Conservation (phyloP, 1,140 invertebrate species). For the Chlorops oryzae region DNA sequence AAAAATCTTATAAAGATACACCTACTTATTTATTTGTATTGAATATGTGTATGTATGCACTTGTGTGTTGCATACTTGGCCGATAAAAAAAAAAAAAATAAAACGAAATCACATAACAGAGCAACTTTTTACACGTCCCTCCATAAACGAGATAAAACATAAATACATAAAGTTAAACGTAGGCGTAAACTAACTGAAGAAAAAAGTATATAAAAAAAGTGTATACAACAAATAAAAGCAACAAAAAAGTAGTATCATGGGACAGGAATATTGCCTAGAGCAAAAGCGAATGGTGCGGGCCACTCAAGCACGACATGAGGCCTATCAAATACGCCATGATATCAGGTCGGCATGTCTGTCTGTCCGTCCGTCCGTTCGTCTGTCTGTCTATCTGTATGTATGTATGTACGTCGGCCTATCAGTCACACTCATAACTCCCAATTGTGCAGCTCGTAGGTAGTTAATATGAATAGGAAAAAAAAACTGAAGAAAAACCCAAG, state of each 20-base stretch:
- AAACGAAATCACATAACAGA: too few relatives aligned
- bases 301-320: slow-evolving; percentile 10
- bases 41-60: too few relatives aligned
- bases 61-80: too few relatives aligned
- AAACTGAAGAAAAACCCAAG: slow-evolving; percentile 1
- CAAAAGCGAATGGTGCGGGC: slow-evolving; percentile 15
- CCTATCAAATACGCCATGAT: slow-evolving; percentile 21
- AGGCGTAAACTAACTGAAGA: slow-evolving; percentile 34
- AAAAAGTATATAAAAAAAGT: slow-evolving; percentile 10
- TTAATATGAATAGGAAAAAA: too few relatives aligned
- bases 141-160: slow-evolving; percentile 35
- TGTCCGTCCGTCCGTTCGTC: too few relatives aligned
- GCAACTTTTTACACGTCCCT: too few relatives aligned
- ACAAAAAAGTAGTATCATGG: slow-evolving; percentile 27
- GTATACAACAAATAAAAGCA: background rate
- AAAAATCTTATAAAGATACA: too few relatives aligned
- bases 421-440: slow-evolving; percentile 38
- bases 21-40: too few relatives aligned
- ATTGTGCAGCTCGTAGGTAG: slow-evolving; percentile 45
- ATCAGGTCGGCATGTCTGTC: background rate
- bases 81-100: too few relatives aligned
- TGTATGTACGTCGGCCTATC: slow-evolving; percentile 19
- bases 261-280: slow-evolving; percentile 10
- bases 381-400: too few relatives aligned
- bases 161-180: slow-evolving; percentile 24